Conservation (phyloP, 2,113 vertebrate genomes). For the Variabilichromis moorii region DNA sequence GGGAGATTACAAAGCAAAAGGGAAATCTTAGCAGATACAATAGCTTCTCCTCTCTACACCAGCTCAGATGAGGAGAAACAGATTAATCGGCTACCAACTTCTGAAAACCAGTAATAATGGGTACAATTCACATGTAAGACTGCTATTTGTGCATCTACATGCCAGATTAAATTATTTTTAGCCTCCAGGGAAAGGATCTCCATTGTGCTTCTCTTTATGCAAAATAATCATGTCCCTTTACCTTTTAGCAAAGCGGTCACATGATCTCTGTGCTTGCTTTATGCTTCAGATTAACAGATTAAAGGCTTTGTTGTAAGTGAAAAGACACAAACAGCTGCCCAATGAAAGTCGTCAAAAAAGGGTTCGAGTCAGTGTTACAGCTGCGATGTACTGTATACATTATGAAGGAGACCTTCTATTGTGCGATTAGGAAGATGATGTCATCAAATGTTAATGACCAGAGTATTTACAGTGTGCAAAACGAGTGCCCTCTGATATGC, state of each 20-base stretch:
- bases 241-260: slow-evolving; percentile 57
- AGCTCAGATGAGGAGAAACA: slow-evolving; percentile 37
- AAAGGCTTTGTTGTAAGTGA: slow-evolving; percentile 57
- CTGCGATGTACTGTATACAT: slow-evolving; percentile 34
- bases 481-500: slow-evolving; percentile 64
- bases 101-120: slow-evolving; percentile 45
- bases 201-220: slow-evolving; percentile 44
- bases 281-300: slow-evolving; percentile 72
- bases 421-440: slow-evolving; percentile 62
- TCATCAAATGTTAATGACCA: slow-evolving; percentile 68
- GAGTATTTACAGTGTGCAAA: slow-evolving; percentile 42
- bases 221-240: slow-evolving; percentile 56
- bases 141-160: slow-evolving; percentile 56
- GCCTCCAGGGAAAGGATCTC: slow-evolving; percentile 38
- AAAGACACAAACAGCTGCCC: slow-evolving; percentile 22
- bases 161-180: slow-evolving; percentile 70
- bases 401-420: slow-evolving; percentile 54
- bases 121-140: slow-evolving; percentile 56
- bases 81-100: slow-evolving; percentile 53
- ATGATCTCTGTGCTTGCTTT: slow-evolving; percentile 34
- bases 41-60: slow-evolving; percentile 1
- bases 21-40: slow-evolving; percentile 31
- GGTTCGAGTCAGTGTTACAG: slow-evolving; percentile 30
- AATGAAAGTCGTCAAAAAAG: slow-evolving; percentile 36
- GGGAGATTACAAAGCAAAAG: slow-evolving; percentile 39